Base-by-base conservation (phyloP, 1,140 invertebrate genomes). In the Harlomillsia oculata region DNA sequence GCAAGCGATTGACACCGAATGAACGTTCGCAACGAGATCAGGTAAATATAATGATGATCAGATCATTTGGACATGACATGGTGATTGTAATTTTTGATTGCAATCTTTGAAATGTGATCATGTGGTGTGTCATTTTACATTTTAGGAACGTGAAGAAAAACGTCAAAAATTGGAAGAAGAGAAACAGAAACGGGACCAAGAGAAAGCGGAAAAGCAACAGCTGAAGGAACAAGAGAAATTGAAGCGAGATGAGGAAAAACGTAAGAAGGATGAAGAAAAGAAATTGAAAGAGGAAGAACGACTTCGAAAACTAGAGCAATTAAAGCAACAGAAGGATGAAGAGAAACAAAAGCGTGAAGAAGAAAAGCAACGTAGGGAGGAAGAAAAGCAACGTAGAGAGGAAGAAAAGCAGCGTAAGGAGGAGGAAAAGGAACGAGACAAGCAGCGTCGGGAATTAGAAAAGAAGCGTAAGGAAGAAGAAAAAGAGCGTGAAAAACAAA, bases 151-250 rank as follows among this genome's bases (percentile, higher is more conserved):
- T 1, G 50, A 29, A 30, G 60, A 62, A 43, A 62, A 62, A 49
- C 50, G 60, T 2, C 14, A 21, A 30, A 63, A 63, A 57, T n/a
- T 56, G 2, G 62, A 63, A 28, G 56, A 63, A 40, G 56, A 56
- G 45, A 59, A 51, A 23, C 41, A 39, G 28, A 20, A 23, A 8
- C 53, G 49, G 49, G 52, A 62, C 13, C 26, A 45, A 45, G 21
- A 32, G 16, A 36, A 43, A 29, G 32, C 50, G 26, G 60, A 62
- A 43, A 16, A 55, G 26, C 34, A 53, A 14, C 28, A 25, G 34
- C 16, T 41, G 28, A 44, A 41, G 28, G 29, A 37, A 16, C 45
- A 55, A 41, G 40, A 61, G 30, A 56, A 63, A 48, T n/a, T 23
- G 23, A n/a, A 41, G 16, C 16, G 43, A 23, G 39, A 51, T 23